Evolutionary conservation across 2,888 invertebrate species (phyloP).

Genomic region (Apodemia mormo): DNA sequence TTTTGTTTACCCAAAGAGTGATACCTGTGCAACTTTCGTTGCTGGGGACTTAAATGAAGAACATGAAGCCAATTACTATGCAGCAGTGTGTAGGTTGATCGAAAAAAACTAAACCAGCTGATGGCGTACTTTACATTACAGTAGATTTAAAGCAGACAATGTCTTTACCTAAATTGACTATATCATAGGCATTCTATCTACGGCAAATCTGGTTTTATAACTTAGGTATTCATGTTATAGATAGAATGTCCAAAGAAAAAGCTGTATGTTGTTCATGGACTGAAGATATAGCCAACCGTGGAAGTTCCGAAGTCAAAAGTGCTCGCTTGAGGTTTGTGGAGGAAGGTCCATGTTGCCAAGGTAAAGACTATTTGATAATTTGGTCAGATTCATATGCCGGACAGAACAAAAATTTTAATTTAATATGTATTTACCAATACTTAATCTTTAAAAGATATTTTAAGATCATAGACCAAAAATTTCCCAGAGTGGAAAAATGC

Average conservation of each 20-base stretch:
- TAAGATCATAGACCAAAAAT: conserved; percentile 47
- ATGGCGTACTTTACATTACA: conserved; percentile 25
- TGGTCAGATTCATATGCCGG: conserved; percentile 38
- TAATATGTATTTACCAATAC: conserved; percentile 26
- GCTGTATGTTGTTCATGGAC: conserved; percentile 28
- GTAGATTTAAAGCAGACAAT: conserved; percentile 23
- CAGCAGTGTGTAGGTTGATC: conserved; percentile 31
- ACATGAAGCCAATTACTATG: conserved; percentile 33
- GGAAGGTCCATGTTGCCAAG: conserved; percentile 29
- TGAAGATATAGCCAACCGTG: conserved; percentile 33
- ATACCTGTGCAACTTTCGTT: conserved; percentile 39
- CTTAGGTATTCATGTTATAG: conserved; percentile 32
- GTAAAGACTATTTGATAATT: conserved; percentile 33
- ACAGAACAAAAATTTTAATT: conserved; percentile 37
- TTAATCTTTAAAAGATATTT: conserved; percentile 40
- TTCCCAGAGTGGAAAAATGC: conserved; percentile 43
- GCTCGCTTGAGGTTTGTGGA: conserved; percentile 33
- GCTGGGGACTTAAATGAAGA: conserved; percentile 35
- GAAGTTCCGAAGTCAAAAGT: conserved; percentile 24
- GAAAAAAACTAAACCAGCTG: conserved; percentile 12
- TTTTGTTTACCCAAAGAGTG: conserved; percentile 40
- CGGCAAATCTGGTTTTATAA: conserved; percentile 6
- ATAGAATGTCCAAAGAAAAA: conserved; percentile 18
- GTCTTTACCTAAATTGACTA: conserved; percentile 25
- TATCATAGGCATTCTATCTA: conserved; percentile 27